phyloP scores from a whole-genome alignment of 2,797 vertebrate species.

The Novumbra hubbsi region DNA sequence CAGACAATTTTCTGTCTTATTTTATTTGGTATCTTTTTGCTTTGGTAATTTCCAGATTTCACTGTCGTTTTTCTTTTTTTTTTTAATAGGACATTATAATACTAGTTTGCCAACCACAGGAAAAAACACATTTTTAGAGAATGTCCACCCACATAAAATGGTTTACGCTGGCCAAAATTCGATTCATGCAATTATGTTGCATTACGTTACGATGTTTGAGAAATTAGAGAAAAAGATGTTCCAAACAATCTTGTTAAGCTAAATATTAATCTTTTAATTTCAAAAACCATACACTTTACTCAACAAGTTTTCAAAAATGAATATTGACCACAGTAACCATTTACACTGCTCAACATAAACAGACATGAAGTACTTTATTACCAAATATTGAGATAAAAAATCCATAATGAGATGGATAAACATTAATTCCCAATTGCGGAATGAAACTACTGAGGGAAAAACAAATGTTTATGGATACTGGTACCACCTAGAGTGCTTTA shows the following conservation, averaged over 20 bases:
- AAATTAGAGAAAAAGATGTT: not conserved
- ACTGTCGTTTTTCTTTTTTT: not conserved
- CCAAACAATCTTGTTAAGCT: constrained; percentile 17
- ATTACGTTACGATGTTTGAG: not conserved
- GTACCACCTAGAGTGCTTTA: not conserved
- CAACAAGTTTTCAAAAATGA: constrained; percentile 39
- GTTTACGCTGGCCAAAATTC: not conserved
- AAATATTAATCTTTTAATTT: constrained; percentile 49
- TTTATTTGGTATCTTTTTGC: no score
- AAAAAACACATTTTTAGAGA: not conserved
- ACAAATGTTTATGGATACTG: constrained; percentile 12
- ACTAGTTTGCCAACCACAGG: not conserved
- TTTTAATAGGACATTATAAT: not conserved
- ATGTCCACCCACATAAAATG: no score
- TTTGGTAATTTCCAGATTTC: no score
- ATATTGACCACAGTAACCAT: constrained; percentile 42
- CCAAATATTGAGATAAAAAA: constrained; percentile 41
- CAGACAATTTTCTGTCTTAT: no score
- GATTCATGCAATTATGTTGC: not conserved
- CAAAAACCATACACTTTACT: constrained; percentile 46
- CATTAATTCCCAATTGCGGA: constrained; percentile 35
- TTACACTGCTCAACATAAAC: constrained; percentile 38
- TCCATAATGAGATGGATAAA: constrained; percentile 41
- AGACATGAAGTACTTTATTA: constrained; percentile 32
- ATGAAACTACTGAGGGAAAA: constrained; percentile 40